Evolutionary conservation across 2,888 invertebrate genomes (phyloP).

Genomic region (Lasius platythorax): DNA sequence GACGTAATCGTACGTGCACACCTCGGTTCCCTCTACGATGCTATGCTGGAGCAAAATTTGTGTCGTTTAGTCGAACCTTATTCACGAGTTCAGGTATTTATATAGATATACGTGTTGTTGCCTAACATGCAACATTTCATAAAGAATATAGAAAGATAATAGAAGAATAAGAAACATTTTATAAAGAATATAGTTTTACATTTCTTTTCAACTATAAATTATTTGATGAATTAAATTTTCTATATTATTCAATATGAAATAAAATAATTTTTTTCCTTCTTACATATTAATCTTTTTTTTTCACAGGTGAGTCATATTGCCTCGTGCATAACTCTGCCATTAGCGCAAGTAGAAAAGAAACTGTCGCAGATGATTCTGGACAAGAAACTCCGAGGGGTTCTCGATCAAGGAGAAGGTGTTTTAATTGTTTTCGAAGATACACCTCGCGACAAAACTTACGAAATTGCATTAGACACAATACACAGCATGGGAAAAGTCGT

Average conservation of each 20-base stretch:
- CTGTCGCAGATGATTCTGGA: slow-evolving; percentile 99
- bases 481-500: slow-evolving; percentile 99
- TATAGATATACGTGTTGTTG: neutral
- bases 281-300: slow-evolving; percentile 4
- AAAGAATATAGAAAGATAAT: neutral
- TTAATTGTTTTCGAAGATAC: slow-evolving; percentile 99
- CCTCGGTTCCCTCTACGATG: slow-evolving; percentile 98
- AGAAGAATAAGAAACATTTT: neutral
- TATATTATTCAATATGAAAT: neutral
- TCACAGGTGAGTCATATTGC: slow-evolving; percentile 93
- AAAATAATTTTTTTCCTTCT: slow-evolving; percentile 10
- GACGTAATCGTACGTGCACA: slow-evolving; percentile 99
- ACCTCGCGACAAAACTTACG: slow-evolving; percentile 98
- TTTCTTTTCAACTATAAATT: neutral
- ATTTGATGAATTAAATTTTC: neutral
- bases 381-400: slow-evolving; percentile 98
- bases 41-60: slow-evolving; percentile 99
- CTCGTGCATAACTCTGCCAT: slow-evolving; percentile 95
- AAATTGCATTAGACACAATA: slow-evolving; percentile 98
- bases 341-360: slow-evolving; percentile 98
- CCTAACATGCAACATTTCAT: neutral
- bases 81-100: slow-evolving; percentile 94
- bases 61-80: slow-evolving; percentile 99
- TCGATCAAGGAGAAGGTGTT: slow-evolving; percentile 99
- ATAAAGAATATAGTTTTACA: neutral